Percentiles rank a stretch among this genome's conserved stretches.
Evolutionary conservation across 2,888 invertebrate species (phyloP).

Genomic region (Habrosyne pyritoides): DNA sequence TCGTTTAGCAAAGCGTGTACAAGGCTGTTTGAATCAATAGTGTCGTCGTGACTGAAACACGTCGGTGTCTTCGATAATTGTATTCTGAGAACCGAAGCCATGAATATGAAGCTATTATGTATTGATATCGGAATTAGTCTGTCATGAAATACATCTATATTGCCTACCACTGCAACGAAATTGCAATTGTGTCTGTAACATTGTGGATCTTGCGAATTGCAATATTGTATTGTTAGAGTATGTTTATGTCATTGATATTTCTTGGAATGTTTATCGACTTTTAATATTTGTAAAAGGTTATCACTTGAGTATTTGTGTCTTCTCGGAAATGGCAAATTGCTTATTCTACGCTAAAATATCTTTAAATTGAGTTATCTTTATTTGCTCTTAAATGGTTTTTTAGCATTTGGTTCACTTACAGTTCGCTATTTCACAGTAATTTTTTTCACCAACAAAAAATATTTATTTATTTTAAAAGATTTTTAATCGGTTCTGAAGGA

Average conservation of each 20-base stretch:
- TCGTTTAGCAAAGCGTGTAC: slow-evolving; percentile 67
- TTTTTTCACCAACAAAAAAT: too few relatives aligned
- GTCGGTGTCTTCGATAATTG: slow-evolving; percentile 21
- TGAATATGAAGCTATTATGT: neutral
- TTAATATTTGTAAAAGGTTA: too few relatives aligned
- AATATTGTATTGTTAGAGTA: neutral
- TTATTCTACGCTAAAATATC: too few relatives aligned
- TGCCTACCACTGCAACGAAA: neutral
- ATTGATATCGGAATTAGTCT: neutral
- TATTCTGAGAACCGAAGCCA: neutral
- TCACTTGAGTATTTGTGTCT: too few relatives aligned
- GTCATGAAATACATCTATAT: neutral
- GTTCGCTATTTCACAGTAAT: too few relatives aligned
- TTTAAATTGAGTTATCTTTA: too few relatives aligned
- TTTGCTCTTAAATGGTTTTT: too few relatives aligned
- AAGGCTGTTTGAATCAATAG: slow-evolving; percentile 58
- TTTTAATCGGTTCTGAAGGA: too few relatives aligned
- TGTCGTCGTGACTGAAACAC: slow-evolving; percentile 35
- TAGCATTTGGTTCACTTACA: too few relatives aligned
- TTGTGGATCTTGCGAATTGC: neutral
- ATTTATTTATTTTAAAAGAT: too few relatives aligned
- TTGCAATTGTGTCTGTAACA: neutral
- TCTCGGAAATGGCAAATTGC: too few relatives aligned
- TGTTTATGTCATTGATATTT: neutral
- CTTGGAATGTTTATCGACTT: neutral